A percentile compares a stretch with the other conserved stretches of the same genome.
These are phyloP conservation scores for Beaufortia kweichowensis DNA, from an alignment of 2,113 vertebrate genomes.

Conservation along the genomic window DNA sequence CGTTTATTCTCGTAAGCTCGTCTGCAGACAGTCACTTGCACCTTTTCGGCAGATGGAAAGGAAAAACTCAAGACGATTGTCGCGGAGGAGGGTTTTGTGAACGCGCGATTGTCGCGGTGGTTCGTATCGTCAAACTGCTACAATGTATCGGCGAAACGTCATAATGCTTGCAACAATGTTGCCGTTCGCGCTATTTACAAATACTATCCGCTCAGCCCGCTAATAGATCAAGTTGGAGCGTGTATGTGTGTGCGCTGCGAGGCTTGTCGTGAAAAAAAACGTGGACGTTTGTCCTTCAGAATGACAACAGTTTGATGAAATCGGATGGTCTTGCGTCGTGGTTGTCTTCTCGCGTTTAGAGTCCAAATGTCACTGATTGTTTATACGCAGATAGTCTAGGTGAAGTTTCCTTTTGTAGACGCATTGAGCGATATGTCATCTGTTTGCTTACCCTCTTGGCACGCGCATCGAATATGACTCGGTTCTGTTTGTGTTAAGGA, in stretches of 20 bases:
- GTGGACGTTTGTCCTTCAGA: conserved; percentile 49
- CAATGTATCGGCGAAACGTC: conserved; percentile 41
- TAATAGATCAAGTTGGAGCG: conserved; percentile 38
- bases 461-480: conserved; percentile 4
- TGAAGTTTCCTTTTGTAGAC: background rate
- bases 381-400: background rate
- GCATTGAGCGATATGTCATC: background rate
- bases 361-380: background rate
- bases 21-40: conserved; percentile 13
- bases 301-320: conserved; percentile 54
- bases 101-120: conserved; percentile 23
- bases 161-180: conserved; percentile 39
- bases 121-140: conserved; percentile 43
- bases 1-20: conserved; percentile 29
- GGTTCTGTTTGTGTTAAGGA: conserved; percentile 21
- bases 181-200: conserved; percentile 18
- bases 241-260: conserved; percentile 6
- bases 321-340: conserved; percentile 6
- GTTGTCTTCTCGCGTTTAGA: background rate
- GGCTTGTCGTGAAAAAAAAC: conserved; percentile 31
- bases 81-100: conserved; percentile 33
- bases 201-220: conserved; percentile 21
- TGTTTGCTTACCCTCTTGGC: background rate
- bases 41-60: conserved; percentile 25
- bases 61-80: conserved; percentile 25